These are phyloP conservation scores for Hoplias malabaricus DNA, from an alignment of 2,113 vertebrate species.

Conservation along the genomic window DNA sequence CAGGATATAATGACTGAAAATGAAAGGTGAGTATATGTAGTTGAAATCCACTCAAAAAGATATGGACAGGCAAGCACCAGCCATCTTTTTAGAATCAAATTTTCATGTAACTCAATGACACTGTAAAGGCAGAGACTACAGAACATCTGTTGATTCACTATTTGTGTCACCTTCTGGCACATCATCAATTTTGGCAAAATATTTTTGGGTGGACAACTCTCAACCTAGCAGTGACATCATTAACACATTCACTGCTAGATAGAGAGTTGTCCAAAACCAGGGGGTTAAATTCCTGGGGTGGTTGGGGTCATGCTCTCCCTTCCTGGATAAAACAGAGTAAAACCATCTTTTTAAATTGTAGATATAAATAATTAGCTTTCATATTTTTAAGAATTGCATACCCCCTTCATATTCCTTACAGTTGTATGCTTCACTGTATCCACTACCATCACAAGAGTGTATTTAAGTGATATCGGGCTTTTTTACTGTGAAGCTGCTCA, in stretches of 20 bases:
- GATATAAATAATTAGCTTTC: no score
- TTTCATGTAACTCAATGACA: neutral
- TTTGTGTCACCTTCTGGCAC: neutral
- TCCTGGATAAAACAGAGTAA: no score
- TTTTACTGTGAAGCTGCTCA: no score
- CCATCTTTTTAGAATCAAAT: neutral
- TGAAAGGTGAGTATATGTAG: constrained; percentile 74
- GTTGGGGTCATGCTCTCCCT: neutral
- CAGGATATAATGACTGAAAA: constrained; percentile 60
- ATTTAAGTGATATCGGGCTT: no score
- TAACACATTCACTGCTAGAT: neutral
- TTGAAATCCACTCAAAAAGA: neutral
- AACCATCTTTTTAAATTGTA: no score
- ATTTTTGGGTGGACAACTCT: neutral
- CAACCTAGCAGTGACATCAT: neutral
- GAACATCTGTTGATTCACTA: neutral
- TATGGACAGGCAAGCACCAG: neutral
- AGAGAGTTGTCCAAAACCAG: neutral
- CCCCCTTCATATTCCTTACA: no score
- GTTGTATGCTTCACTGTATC: no score
- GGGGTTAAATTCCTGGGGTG: neutral
- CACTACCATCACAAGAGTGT: no score
- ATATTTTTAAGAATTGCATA: no score
- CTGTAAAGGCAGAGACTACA: neutral
- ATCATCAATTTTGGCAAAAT: neutral